phyloP scores from a whole-genome alignment of 2,888 invertebrate genomes.

The Acanthosepion esculentum region DNA sequence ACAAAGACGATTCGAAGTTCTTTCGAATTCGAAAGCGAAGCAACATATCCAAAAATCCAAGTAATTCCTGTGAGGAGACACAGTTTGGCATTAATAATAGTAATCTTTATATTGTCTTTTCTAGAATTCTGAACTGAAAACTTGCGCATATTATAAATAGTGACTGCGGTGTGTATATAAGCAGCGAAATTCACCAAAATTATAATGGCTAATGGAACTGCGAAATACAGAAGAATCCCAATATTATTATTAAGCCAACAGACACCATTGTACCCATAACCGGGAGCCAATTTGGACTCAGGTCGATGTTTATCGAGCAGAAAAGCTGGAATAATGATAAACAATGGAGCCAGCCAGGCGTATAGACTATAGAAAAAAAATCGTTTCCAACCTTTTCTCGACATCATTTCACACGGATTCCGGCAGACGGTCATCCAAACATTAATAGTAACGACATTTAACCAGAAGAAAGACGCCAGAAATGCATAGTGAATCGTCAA shows the following conservation, averaged over 20 bases:
- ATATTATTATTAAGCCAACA: not conserved
- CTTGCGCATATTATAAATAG: slow-evolving; percentile 11
- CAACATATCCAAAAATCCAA: not conserved
- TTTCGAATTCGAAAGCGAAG: not conserved
- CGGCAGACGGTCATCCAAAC: not conserved
- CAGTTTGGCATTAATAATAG: slow-evolving; percentile 2
- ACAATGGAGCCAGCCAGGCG: not conserved
- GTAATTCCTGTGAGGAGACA: not conserved
- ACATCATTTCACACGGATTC: not conserved
- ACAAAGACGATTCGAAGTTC: not conserved
- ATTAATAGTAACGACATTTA: not conserved
- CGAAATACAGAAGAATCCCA: not conserved
- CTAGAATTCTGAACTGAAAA: not conserved
- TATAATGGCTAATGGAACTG: not conserved
- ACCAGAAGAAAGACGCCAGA: not conserved
- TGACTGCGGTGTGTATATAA: not conserved
- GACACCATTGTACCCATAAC: not conserved
- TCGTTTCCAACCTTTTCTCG: not conserved
- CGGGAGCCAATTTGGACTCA: not conserved
- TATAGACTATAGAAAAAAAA: not conserved
- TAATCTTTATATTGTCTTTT: not conserved
- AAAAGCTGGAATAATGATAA: not conserved
- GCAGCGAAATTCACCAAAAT: not conserved
- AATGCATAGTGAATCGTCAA: not conserved
- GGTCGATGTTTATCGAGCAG: not conserved